Evolutionary conservation across 2,888 invertebrate species (phyloP), one percentile per base, ranked within the genome.

Genomic region (Tuberolachnus salignus): DNA sequence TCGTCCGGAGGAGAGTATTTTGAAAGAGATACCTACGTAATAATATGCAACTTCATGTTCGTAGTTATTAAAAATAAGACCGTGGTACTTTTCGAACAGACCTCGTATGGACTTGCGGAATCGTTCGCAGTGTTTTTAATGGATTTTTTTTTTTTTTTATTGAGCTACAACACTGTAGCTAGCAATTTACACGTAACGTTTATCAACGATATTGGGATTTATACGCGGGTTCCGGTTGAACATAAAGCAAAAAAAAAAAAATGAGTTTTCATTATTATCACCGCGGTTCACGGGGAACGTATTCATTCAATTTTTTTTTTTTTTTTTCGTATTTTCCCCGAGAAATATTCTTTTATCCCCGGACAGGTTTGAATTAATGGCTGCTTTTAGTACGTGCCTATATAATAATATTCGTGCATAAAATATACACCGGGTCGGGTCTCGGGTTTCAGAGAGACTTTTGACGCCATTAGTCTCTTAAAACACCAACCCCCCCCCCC

Each of bases 271-370:
- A 19, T 72, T 72, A 34, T 2, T 61, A 49, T 34, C 21, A 21
- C 61, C 10, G 16, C 6, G 10, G 19, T 10, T 59, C 49, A 72
- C 72, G 72, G 19, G 34, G 61, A 34, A 61, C 19, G n/a, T n/a
- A n/a, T n/a, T n/a, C n/a, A 34, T 19, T 72, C 61, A 49, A n/a
- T 72, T 72, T 72, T 72, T 72, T 72, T 61, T 49, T 72, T 61
- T 61, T 26, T 34, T 51, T 49, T 72, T 26, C 4, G 26, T 10
- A 46, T 75, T 67, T 3, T 23, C 13, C 57, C 9, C 19, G 34
- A 10, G n/a, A 49, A 55, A 64, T 44, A 57, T 57, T 55, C 10
- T 74, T 55, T n/a, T 55, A 51, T 46, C 21, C 23, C 23, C 16
- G 66, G 66, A 46, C 75, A 66, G 66, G 34, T 19, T 44, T 67